Percentiles rank a stretch among this genome's conserved stretches.
These are phyloP conservation scores for Ctenomys sociabilis DNA, from an alignment of 2,113 vertebrate genomes.

Conservation along the genomic window DNA sequence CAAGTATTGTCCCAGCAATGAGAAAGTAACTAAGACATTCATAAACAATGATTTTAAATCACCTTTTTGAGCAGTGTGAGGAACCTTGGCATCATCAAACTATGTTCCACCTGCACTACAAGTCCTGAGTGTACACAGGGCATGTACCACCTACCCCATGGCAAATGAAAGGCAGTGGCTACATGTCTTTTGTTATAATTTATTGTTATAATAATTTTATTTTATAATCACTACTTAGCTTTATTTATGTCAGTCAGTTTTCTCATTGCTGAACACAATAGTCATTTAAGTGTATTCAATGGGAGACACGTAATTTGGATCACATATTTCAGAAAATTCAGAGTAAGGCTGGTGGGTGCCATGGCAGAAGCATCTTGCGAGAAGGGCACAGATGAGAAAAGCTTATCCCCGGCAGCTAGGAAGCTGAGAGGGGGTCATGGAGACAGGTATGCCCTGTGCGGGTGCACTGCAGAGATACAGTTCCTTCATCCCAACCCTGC, in stretches of 20 bases:
- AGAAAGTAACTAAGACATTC: neutral
- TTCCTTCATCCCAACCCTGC: neutral
- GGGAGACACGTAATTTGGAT: neutral
- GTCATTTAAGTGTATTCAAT: neutral
- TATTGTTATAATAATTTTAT: neutral
- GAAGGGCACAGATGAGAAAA: neutral
- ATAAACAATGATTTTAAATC: neutral
- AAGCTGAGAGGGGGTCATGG: neutral
- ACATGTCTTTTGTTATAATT: neutral
- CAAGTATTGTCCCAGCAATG: neutral
- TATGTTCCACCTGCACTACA: neutral
- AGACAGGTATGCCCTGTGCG: neutral
- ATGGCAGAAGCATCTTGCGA: neutral
- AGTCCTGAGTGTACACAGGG: neutral
- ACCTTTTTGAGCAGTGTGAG: neutral
- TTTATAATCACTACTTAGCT: neutral
- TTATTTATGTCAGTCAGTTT: neutral
- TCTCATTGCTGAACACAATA: neutral
- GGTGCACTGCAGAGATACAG: neutral
- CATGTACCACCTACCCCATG: neutral
- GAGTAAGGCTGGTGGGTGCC: neutral
- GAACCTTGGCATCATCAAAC: neutral
- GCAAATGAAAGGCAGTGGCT: neutral
- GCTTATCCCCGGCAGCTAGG: neutral
- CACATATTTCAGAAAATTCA: neutral